Evolutionary conservation across 1,140 invertebrate species (phyloP), one percentile per base, ranked within the genome.

Genomic region (Cheumatopsyche charites): DNA sequence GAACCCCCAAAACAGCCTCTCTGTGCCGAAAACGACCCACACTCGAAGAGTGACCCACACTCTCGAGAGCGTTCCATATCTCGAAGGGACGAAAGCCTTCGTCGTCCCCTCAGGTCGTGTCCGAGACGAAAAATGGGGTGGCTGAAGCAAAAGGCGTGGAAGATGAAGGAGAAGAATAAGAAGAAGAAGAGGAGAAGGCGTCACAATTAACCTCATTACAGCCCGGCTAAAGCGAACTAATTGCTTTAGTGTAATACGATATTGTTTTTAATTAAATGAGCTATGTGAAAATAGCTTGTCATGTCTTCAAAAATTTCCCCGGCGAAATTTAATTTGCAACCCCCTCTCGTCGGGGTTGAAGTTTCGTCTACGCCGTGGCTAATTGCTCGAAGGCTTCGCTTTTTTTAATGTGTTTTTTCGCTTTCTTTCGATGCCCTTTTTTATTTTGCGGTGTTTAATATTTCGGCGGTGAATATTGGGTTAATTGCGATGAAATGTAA

Each of bases 181-280:
- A 65, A 66, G 72, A 73, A 76, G 74, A 71, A n/a, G 29, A 3
- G 3, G 29, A 36, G 29, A 9, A 68, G 72, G 66, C 55, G 71
- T 76, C 71, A 72, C 72, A 76, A 76, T 76, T 76, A 76, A 76
- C 74, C 74, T 76, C 74, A 76, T 76, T 76, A 76, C 74, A 67
- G 62, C 68, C 43, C 68, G 62, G 74, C 70, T 71, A 73, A 73
- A 71, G 68, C 72, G 71, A 69, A 72, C 74, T 76, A 76, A 76
- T 76, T 76, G 71, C 70, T 58, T 76, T 73, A 73, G 43, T 73
- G 74, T 73, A 76, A 76, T 73, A 66, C 74, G 71, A 76, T 76
- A 76, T 76, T 76, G 74, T 76, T 76, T 75, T 76, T 76, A 76
- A 76, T 76, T 75, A 75, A 75, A 75, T 76, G 74, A 73, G 63